These are phyloP conservation scores for Nibea coibor DNA, from an alignment of 2,113 vertebrate species.

Conservation along the genomic window DNA sequence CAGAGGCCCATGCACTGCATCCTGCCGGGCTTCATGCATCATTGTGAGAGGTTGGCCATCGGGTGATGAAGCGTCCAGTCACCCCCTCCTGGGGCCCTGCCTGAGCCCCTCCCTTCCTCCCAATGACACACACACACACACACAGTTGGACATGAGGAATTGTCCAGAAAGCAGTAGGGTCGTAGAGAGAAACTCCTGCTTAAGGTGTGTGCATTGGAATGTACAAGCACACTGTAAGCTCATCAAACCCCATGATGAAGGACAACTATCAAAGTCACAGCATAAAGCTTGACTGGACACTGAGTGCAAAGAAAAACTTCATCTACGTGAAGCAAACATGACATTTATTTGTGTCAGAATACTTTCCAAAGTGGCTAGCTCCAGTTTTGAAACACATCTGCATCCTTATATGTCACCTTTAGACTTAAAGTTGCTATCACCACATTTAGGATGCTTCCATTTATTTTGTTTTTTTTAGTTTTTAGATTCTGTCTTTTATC, in stretches of 20 bases:
- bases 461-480: no score
- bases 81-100: conserved; percentile 66
- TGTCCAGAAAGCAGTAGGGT: conserved; percentile 45
- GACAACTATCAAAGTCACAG: conserved; percentile 1
- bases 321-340: neutral
- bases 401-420: neutral
- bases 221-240: conserved; percentile 8
- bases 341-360: neutral
- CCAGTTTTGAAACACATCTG: neutral
- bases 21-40: conserved; percentile 78
- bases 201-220: conserved; percentile 10
- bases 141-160: conserved; percentile 75
- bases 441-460: neutral
- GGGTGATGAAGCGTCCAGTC: conserved; percentile 82
- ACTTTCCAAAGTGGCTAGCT: neutral
- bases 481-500: no score
- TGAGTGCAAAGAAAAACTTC: neutral
- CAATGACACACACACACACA: conserved; percentile 47
- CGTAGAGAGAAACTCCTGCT: conserved; percentile 12
- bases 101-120: conserved; percentile 55
- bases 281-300: neutral
- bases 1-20: conserved; percentile 59
- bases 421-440: neutral
- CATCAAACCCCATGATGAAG: conserved; percentile 3
- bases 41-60: conserved; percentile 74